Evolutionary conservation across 1,140 invertebrate genomes (phyloP).

Genomic region (Scaptomyza graminum): DNA sequence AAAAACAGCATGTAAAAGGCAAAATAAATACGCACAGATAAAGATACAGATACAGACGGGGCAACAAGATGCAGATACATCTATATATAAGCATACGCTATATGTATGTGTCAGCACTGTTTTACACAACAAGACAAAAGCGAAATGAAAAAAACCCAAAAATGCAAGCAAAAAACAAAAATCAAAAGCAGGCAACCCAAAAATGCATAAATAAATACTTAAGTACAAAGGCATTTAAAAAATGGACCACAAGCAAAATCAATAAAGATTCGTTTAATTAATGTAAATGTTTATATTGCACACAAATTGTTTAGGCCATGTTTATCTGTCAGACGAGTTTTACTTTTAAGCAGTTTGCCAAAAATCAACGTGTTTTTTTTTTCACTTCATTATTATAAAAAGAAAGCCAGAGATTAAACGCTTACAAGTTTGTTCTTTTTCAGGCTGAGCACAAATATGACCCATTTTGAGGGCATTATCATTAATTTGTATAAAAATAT

Average conservation of each 20-base stretch:
- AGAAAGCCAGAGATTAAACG: slow-evolving; percentile 41
- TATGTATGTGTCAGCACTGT: slow-evolving; percentile 22
- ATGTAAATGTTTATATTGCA: slow-evolving; percentile 70
- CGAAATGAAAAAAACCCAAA: slow-evolving; percentile 31
- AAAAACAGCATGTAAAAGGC: slow-evolving; percentile 50
- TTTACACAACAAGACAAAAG: slow-evolving; percentile 53
- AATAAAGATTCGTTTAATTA: slow-evolving; percentile 74
- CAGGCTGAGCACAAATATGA: slow-evolving; percentile 48
- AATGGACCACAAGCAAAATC: slow-evolving; percentile 44
- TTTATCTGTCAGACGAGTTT: slow-evolving; percentile 50
- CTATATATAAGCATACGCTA: background rate
- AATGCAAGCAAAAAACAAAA: slow-evolving; percentile 25
- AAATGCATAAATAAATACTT: slow-evolving; percentile 59
- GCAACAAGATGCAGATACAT: slow-evolving; percentile 46
- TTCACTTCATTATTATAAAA: slow-evolving; percentile 24
- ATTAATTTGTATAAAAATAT: slow-evolving; percentile 41
- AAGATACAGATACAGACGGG: slow-evolving; percentile 44
- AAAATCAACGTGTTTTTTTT: slow-evolving; percentile 1
- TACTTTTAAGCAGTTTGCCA: slow-evolving; percentile 58
- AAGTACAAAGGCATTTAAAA: slow-evolving; percentile 41
- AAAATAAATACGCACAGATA: slow-evolving; percentile 79
- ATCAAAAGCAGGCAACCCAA: background rate
- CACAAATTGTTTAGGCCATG: slow-evolving; percentile 26
- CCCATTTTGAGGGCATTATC: slow-evolving; percentile 62
- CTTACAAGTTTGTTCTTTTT: slow-evolving; percentile 50